phyloP scores from a whole-genome alignment of 2,888 invertebrate genomes.

The Drosophila siamana region DNA sequence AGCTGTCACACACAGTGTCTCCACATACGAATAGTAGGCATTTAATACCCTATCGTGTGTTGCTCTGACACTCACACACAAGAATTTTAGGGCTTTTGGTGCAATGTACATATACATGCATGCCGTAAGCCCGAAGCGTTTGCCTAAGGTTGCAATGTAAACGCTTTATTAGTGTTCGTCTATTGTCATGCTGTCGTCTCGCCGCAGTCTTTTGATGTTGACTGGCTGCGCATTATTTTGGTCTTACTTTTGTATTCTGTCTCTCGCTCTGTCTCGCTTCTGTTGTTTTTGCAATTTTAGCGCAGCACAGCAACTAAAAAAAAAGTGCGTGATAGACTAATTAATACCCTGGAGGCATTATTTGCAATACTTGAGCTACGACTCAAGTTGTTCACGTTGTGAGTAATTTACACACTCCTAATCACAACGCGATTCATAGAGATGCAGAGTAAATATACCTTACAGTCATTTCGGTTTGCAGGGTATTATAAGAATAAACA shows the following conservation, averaged over 20 bases:
- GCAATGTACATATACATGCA: too few relatives aligned
- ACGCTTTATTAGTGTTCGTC: slow-evolving; percentile 1
- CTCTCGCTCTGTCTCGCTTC: slow-evolving; percentile 6
- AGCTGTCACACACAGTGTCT: too few relatives aligned
- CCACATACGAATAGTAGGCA: too few relatives aligned
- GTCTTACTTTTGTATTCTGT: slow-evolving; percentile 15
- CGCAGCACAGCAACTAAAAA: slow-evolving; percentile 52
- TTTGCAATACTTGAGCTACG: too few relatives aligned
- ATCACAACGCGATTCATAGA: too few relatives aligned
- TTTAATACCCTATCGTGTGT: too few relatives aligned
- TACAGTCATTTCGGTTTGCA: not conserved
- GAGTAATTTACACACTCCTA: too few relatives aligned
- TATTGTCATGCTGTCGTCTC: slow-evolving; percentile 36
- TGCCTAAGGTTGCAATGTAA: not conserved
- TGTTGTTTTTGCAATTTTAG: slow-evolving; percentile 47
- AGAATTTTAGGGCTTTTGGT: too few relatives aligned
- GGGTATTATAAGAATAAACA: slow-evolving; percentile 10
- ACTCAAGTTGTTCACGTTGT: too few relatives aligned
- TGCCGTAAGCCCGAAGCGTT: not conserved
- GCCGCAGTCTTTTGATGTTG: slow-evolving; percentile 47
- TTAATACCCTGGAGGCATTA: slow-evolving; percentile 4
- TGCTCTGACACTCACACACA: too few relatives aligned
- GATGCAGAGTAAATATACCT: too few relatives aligned
- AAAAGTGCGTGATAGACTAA: not conserved
- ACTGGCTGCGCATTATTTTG: slow-evolving; percentile 42